Conservation (phyloP, 53 echinoderm and acorn worm genomes). For the Pentamera pediparva region DNA sequence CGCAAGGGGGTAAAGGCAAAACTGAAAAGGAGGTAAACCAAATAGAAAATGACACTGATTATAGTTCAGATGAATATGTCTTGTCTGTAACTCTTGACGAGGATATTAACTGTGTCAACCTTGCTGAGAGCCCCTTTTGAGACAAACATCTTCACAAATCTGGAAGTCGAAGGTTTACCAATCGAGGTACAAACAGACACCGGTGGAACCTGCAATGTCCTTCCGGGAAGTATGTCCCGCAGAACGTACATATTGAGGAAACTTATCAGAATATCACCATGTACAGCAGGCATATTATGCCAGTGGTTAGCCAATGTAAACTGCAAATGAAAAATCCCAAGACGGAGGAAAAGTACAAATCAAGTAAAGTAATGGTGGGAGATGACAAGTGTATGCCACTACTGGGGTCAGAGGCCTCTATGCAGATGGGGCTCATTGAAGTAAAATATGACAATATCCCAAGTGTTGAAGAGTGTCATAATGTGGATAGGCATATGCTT, state of each 20-base stretch:
- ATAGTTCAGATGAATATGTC: background rate
- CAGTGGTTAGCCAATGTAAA: background rate
- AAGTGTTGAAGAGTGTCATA: too few relatives aligned
- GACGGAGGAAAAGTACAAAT: conserved; percentile 19
- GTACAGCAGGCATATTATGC: background rate
- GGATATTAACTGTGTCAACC: background rate
- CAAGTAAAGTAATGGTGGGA: conserved; percentile 21
- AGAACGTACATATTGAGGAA: background rate
- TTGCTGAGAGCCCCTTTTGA: background rate
- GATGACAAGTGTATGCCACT: conserved; percentile 2
- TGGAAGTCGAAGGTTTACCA: too few relatives aligned
- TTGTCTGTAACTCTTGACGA: background rate
- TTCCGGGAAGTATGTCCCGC: conserved; percentile 5
- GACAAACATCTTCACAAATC: background rate
- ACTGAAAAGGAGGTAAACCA: background rate
- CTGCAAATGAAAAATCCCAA: conserved; percentile 36
- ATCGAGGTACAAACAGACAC: too few relatives aligned
- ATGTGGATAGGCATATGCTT: too few relatives aligned
- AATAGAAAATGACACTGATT: too few relatives aligned
- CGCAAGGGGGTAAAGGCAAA: background rate
- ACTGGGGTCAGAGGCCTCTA: conserved; percentile 2
- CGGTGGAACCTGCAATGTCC: conserved; percentile 2
- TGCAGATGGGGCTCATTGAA: conserved; percentile 38
- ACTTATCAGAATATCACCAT: background rate
- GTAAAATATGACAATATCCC: conserved; percentile 34